A percentile compares a stretch with the other conserved stretches of the same genome.
Evolutionary conservation across 2,888 invertebrate species (phyloP).

Genomic region (Lithophane semibrunnea): DNA sequence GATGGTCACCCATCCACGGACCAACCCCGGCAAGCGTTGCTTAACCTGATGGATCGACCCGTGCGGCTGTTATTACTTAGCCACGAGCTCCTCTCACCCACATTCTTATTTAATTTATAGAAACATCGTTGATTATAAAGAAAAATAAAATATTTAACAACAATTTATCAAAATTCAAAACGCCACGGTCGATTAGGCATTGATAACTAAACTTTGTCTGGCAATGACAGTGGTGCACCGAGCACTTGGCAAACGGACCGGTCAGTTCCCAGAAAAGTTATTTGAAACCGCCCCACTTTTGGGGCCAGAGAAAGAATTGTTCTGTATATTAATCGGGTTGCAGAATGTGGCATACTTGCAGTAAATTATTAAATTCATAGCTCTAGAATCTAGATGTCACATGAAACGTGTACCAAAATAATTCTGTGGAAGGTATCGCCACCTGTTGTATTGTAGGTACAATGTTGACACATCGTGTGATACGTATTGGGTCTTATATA

Average conservation of each 20-base stretch:
- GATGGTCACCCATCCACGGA: too few relatives aligned
- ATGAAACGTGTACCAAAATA: constrained; percentile 36
- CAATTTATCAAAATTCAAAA: constrained; percentile 19
- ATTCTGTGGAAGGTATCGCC: constrained; percentile 18
- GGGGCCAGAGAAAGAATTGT: constrained; percentile 77
- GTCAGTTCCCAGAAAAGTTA: constrained; percentile 86
- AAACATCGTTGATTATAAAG: neutral
- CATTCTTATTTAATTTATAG: neutral
- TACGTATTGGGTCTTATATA: neutral
- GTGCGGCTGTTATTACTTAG: too few relatives aligned
- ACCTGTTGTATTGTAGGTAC: constrained; percentile 13
- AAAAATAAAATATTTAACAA: neutral
- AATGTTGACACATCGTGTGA: neutral
- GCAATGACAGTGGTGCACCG: constrained; percentile 86
- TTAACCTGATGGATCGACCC: too few relatives aligned
- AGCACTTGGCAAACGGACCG: constrained; percentile 83
- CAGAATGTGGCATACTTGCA: constrained; percentile 55
- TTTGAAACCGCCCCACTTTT: constrained; percentile 88
- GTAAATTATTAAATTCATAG: constrained; percentile 49
- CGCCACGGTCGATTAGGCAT: constrained; percentile 72
- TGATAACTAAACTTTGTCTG: constrained; percentile 81
- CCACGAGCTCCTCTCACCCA: too few relatives aligned
- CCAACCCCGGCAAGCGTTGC: too few relatives aligned
- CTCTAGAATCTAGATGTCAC: constrained; percentile 21
- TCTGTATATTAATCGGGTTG: constrained; percentile 73